Evolutionary conservation across 1,140 invertebrate genomes (phyloP), one percentile per base, ranked within the genome.

Genomic region (Achatina immaculata): DNA sequence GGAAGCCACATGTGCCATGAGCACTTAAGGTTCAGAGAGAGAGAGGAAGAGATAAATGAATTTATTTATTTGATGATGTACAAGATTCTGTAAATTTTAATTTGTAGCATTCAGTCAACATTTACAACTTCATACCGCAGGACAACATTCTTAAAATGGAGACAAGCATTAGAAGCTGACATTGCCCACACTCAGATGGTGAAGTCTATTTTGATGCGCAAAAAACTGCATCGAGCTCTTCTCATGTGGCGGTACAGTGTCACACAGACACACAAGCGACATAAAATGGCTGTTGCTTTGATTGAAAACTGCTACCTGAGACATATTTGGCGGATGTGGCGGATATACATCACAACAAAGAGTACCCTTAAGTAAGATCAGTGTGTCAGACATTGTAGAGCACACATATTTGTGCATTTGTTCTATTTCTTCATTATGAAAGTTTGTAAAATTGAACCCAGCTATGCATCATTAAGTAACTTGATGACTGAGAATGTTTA

Each of bases 221-320:
- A 69, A 3, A 74, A 79, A 24, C 51, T 83, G 36, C 78, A 36
- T 51, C 58, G 66, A 51, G 36, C 71, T 7, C 66, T 83, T 58
- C 24, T 80, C 24, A 77, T 45, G 28, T 83, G 82, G 82, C 36
- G 78, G 28, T 36, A 77, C 28, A 76, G 78, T 28, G 82, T 83
- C 7, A 58, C 78, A 0, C 72, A 77, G 65, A 21, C 51, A 38
- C 69, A 73, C 0, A 58, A 51, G 14, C 42, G 43, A 11, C 82
- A 83, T 31, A 58, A 43, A 34, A n/a, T 42, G 66, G 82, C 82
- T n/a, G 78, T 81, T 28, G 28, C 34, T n/a, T 62, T 83, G 38
- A 28, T 83, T 48, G 82, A 83, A 55, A 58, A 36, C 36, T 83
- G 82, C 45, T 71, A 79, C 28, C 34, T 82, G 77, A 58, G 58